Base-by-base conservation (phyloP, 2,797 vertebrate genomes). In the Tangara arthus region DNA sequence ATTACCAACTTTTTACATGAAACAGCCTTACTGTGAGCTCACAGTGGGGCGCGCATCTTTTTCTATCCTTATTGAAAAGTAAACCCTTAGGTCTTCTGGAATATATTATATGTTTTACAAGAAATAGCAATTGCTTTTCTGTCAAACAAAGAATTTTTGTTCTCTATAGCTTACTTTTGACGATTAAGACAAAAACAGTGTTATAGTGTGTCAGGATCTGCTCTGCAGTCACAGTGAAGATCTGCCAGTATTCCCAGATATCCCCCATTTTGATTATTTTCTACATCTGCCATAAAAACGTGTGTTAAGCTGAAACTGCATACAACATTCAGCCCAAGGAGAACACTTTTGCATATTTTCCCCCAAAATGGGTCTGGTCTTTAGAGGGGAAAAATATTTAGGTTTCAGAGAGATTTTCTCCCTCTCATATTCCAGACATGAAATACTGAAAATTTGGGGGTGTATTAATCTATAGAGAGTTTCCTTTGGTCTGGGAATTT, bases 1-100 rank as follows among this genome's bases (percentile, higher is more conserved):
- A 99, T 99, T 99, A 99, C 98, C 98, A 98, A 98, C 98, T 99
- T 99, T 98, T 98, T 97, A 98, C 98, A 98, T 98, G 98, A 99
- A 98, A 98, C 98, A 98, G 98, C 97, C 98, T 98, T 97, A 98
- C 96, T 98, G 98, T 97, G 97, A 98, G 98, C 97, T 97, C 97
- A 97, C 98, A 97, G 98, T 96, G 98, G 97, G 97, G 94, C 84
- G 9, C 82, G 95, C 97, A 97, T 98, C 89, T 94, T 95, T 96
- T 80, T 94, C 97, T 96, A 93, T 94, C 98, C 97, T 98, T 97
- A 98, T 97, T 98, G 98, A 98, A 98, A 98, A 98, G 98, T 96
- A 99, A 98, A 99, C 99, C 99, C 99, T 93, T 98, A 99, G 99
- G 99, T 99, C 98, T 98, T 98, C 95, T 97, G 90, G 98, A 99